Conservation (phyloP, 2,113 vertebrate species). For the Tautogolabrus adspersus region DNA sequence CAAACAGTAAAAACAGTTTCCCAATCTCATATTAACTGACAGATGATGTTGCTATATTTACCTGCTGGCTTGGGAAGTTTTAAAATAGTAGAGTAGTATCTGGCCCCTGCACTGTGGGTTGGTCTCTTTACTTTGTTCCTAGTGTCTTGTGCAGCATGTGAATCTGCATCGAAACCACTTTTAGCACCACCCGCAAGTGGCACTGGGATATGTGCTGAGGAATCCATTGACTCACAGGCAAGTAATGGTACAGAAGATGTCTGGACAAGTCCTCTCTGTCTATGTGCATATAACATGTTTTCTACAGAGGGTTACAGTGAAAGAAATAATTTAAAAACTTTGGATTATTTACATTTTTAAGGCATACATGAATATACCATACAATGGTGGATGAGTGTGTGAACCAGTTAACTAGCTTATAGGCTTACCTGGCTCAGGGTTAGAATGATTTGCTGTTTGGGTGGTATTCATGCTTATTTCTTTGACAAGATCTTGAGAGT, state of each 20-base stretch:
- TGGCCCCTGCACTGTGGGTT: constrained; percentile 65
- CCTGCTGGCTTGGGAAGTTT: constrained; percentile 40
- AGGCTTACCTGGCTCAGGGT: constrained; percentile 60
- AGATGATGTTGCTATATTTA: constrained; percentile 21
- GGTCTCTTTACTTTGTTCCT: constrained; percentile 74
- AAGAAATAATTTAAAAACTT: background rate
- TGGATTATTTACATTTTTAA: background rate
- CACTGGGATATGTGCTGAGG: constrained; percentile 6
- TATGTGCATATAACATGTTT: constrained; percentile 14
- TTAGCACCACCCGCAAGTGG: constrained; percentile 50
- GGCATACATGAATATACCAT: background rate
- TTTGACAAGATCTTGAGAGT: constrained; percentile 48
- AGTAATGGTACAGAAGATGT: constrained; percentile 14
- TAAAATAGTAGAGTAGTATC: constrained; percentile 38
- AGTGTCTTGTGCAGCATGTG: constrained; percentile 68
- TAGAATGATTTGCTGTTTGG: constrained; percentile 12
- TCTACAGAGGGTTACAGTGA: constrained; percentile 45
- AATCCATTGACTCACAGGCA: constrained; percentile 23
- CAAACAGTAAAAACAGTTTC: background rate
- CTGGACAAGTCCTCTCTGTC: constrained; percentile 26
- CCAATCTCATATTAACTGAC: background rate
- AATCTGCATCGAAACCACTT: constrained; percentile 57
- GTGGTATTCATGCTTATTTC: constrained; percentile 32
- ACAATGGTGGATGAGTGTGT: background rate
- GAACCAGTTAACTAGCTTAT: background rate